Base-by-base conservation (phyloP, 2,113 vertebrate genomes). In the Leucopsar rothschildi region DNA sequence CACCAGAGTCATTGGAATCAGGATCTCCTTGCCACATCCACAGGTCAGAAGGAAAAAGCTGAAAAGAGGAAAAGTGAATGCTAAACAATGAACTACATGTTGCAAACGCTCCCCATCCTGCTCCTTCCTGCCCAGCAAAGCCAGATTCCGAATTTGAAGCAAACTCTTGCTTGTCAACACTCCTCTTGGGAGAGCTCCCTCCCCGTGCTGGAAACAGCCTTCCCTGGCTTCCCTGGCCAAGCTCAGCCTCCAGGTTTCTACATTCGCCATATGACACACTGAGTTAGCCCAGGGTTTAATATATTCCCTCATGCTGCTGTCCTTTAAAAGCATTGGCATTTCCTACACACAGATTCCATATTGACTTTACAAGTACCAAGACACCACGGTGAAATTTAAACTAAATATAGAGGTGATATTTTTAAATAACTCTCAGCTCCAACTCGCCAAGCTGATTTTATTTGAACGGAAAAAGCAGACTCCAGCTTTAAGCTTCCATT, bases 261-360 rank as follows among this genome's bases (percentile, higher is more conserved):
- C 85, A 39, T 47, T 81, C 7, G 1, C 93, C 85, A 75, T 83
- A 86, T 73, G 85, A 95, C 85, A 73, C 5, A 7, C 40, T 57
- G 61, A 12, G 49, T 55, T 97, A 86, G 71, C 90, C 90, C 88
- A 37, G 86, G 77, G 60, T 97, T 94, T 95, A 73, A 65, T 81
- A 93, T 56, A 49, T 89, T 63, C 52, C 96, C 88, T 96, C 92
- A 86, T 69, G 69, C 93, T 98, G 93, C 94, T 96, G 66, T 93
- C 78, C 93, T 96, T 96, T 93, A 92, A 73, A 96, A 96, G 83
- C 86, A 72, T 39, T 95, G 90, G 95, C 79, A 95, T 97, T 95
- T 97, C 96, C 95, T 97, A 92, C 94, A 95, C 65, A 11, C 65
- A 66, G 95, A 95, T 96, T 94, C 97, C 91, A 91, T 96, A 95